Base-by-base conservation (phyloP, 2,888 invertebrate species). In the Sphaeridia pumilis region DNA sequence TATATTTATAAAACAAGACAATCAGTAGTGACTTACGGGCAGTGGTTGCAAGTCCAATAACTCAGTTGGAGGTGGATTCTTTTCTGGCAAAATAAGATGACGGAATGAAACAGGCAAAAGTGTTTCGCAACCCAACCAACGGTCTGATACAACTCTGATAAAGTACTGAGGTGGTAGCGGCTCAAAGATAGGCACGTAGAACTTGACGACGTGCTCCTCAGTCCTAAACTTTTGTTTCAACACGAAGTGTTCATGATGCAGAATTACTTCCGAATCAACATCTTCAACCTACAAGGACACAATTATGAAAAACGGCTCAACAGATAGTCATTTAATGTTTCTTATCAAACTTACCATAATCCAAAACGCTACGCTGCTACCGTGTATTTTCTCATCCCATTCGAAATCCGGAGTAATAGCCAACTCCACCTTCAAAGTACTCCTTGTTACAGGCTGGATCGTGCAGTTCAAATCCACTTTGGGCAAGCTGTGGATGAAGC, bases 351-450 rank as follows among this genome's bases (percentile, higher is more conserved):
- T 31, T 51, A 78, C 76, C 50, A 79, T 70, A 51, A 79, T 77
- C 79, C 78, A 80, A 68, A 80, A 80, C 1, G 77, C 78, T 64
- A 76, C 74, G 3, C 82, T 75, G 51, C 76, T 76, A 26, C 82
- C 83, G 66, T 80, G 80, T 24, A 87, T 76, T 73, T 94, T 95
- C 58, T 95, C 95, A 66, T 98, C 97, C 98, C 98, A 98, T 67
- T 95, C 90, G 72, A 98, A 98, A 73, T 99, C 97, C 0, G 98
- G 97, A 0, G 93, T 93, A 55, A 98, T 89, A 0, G 95, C 95
- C 17, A 99, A 73, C 71, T 98, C 97, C 0, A 99, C 93, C 50
- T 92, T 76, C 21, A 98, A 73, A 0, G 95, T 97, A 1, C 87
- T 84, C 50, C 87, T 69, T 0, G 98, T 99, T 59, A 98, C 92